Evolutionary conservation across 2,797 vertebrate genomes (phyloP), one percentile per base, ranked within the genome.

Genomic region (Emydoidea blandingii): DNA sequence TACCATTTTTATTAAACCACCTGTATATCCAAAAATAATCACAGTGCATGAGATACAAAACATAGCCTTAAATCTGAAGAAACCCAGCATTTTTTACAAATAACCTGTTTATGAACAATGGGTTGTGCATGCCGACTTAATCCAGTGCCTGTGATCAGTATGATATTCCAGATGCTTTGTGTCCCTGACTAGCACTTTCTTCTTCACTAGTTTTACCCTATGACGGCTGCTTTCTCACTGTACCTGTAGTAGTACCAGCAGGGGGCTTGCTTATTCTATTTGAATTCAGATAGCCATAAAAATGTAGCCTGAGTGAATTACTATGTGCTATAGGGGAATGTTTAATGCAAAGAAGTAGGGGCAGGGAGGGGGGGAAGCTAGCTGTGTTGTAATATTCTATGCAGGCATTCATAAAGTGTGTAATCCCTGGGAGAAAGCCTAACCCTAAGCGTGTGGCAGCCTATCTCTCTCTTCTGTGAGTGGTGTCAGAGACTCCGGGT

Each of bases 331-430:
- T 15, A 76, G 76, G 68, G 81, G 80, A 89, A 6, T 74, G 52
- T 49, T 85, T 53, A 83, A 87, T 37, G 78, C 59, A 53, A 53
- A 89, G 87, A 65, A 81, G 19, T 53, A n/a, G 37, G 56, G 6
- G 25, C 1, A 25, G n/a, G 4, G 80, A 41, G 53, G 5, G n/a
- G 29, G 12, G 3, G 27, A 25, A 84, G 54, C 27, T n/a, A 85
- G n/a, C 18, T 68, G 14, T 2, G 3, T 19, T 1, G 0, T 7
- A 29, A 1, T 7, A 3, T 29, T 3, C 31, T 12, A 10, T 0
- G 2, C 25, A 68, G 85, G 53, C 9, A 27, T 57, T 83, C 2
- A 9, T 49, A 19, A 52, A 85, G n/a, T 8, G 79, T n/a, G 44
- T 87, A 47, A 86, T 88, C 86, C 49, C 82, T 78, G 86, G 81